Percentiles rank a stretch among this genome's conserved stretches.
Conservation (phyloP, 2,888 invertebrate species). For the Muscina levida region DNA sequence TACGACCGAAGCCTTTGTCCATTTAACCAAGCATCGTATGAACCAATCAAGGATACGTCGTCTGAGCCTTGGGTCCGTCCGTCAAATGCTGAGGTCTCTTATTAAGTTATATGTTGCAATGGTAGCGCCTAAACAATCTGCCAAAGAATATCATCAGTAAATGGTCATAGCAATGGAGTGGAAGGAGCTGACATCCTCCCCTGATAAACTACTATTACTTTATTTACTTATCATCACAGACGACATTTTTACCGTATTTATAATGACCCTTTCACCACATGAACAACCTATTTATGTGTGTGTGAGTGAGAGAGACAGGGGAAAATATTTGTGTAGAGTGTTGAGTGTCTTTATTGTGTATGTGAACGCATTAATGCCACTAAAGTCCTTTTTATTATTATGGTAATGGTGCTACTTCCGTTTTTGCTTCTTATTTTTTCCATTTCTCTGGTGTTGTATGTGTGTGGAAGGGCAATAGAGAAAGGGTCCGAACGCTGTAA, state of each 20-base stretch:
- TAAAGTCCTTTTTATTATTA: constrained; percentile 45
- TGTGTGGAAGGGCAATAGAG: background rate
- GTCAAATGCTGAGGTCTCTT: constrained; percentile 22
- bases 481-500: background rate
- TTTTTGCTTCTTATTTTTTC: constrained; percentile 18
- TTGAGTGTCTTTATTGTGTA: constrained; percentile 15
- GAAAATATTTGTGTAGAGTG: background rate
- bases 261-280: constrained; percentile 35
- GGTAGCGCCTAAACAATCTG: constrained; percentile 13
- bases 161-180: background rate
- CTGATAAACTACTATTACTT: constrained; percentile 36
- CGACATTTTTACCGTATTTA: constrained; percentile 32
- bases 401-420: constrained; percentile 49
- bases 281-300: background rate
- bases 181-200: too few relatives aligned
- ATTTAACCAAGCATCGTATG: background rate
- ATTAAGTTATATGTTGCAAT: constrained; percentile 47
- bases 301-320: background rate
- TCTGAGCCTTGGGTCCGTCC: background rate
- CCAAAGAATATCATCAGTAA: background rate
- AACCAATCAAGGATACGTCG: constrained; percentile 9
- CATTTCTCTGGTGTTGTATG: background rate
- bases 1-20: background rate
- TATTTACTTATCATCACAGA: constrained; percentile 41
- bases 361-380: constrained; percentile 23